Percentiles rank a stretch among this genome's conserved stretches.
These are phyloP conservation scores for Pachyseris speciosa DNA, from an alignment of 64 coral and sea anemone species.

Conservation along the genomic window DNA sequence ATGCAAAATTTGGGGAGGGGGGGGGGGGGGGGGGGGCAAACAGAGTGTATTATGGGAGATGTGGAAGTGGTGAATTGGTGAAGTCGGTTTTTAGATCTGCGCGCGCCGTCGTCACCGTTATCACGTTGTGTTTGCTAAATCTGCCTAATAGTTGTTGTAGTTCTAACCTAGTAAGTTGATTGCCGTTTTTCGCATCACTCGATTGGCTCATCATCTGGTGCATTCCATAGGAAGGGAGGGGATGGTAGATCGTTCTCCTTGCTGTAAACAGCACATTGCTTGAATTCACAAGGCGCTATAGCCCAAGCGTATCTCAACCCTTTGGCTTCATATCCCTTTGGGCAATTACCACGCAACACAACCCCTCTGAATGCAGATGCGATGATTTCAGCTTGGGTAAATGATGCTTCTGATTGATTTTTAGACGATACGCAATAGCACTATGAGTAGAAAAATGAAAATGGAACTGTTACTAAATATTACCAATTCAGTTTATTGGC, in stretches of 20 bases:
- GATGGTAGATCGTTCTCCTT: conserved; percentile 76
- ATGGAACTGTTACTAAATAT: neutral
- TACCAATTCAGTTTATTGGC: no score
- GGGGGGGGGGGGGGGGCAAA: no score
- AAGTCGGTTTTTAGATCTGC: no score
- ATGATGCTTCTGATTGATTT: neutral
- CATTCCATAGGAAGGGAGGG: conserved; percentile 79
- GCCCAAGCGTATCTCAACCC: conserved; percentile 90
- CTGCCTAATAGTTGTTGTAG: no score
- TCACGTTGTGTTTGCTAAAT: no score
- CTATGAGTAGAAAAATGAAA: neutral
- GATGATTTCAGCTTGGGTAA: conserved; percentile 61
- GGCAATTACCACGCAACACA: conserved; percentile 39
- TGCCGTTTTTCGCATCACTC: no score
- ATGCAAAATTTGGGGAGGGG: no score
- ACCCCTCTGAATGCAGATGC: conserved; percentile 44
- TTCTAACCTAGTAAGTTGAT: no score
- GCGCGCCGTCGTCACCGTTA: no score
- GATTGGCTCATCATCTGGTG: conserved; percentile 43
- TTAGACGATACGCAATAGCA: conserved; percentile 1
- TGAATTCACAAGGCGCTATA: conserved; percentile 83
- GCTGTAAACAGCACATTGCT: conserved; percentile 94
- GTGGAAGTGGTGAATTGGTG: no score
- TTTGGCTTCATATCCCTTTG: neutral
- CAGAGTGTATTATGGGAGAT: no score